These are phyloP conservation scores for Cisticola juncidis DNA, from an alignment of 2,113 vertebrate genomes.

Conservation along the genomic window DNA sequence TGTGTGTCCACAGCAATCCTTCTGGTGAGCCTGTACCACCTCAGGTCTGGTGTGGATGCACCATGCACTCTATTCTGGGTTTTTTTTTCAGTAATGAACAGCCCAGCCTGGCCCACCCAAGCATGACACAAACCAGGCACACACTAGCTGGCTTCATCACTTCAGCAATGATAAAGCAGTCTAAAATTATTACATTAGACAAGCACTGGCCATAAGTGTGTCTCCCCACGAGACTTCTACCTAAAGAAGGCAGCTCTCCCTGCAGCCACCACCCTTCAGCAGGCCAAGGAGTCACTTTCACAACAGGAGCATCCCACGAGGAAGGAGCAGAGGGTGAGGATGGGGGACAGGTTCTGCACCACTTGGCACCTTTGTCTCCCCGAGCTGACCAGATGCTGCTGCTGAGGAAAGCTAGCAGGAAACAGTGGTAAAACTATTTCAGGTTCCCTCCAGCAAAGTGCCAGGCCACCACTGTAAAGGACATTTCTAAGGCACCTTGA, in stretches of 20 bases:
- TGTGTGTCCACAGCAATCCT: fast-evolving
- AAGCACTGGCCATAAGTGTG: not conserved
- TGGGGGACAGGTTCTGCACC: fast-evolving
- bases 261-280: not conserved
- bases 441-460: not conserved
- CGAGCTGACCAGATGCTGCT: fast-evolving
- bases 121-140: slow-evolving; percentile 14
- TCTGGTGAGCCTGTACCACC: not conserved
- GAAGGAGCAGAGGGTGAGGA: not conserved
- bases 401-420: not conserved
- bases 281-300: not conserved
- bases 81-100: not conserved
- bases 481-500: not conserved
- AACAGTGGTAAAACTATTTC: not conserved
- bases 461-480: not conserved
- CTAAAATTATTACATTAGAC: not conserved
- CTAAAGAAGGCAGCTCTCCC: not conserved
- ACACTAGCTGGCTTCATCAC: not conserved
- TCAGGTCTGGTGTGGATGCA: fast-evolving
- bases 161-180: not conserved
- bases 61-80: fast-evolving
- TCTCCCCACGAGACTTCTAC: not conserved
- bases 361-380: not conserved
- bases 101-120: not conserved
- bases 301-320: fast-evolving